A percentile compares a stretch with the other conserved stretches of the same genome.
These are phyloP conservation scores for Aepyceros melampus DNA, from an alignment of 2,113 vertebrate species.

Conservation along the genomic window DNA sequence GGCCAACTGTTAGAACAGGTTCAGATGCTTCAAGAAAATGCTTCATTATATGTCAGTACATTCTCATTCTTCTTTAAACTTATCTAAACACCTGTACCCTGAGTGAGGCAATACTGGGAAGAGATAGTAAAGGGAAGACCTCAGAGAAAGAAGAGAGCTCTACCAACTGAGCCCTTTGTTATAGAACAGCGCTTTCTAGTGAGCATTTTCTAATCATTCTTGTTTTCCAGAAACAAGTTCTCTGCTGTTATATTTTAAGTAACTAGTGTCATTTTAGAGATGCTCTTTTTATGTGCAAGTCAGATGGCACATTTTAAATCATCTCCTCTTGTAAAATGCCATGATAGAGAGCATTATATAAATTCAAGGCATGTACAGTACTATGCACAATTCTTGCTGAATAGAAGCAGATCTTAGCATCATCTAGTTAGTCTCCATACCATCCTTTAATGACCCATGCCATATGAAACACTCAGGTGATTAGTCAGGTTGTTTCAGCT, in stretches of 20 bases:
- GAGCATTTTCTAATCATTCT: constrained; percentile 23
- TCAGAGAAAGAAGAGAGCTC: not conserved
- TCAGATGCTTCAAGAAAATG: not conserved
- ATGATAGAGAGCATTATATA: constrained; percentile 36
- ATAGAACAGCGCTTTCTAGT: not conserved
- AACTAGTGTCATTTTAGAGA: constrained; percentile 51
- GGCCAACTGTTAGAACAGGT: not conserved
- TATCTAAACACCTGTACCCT: not conserved
- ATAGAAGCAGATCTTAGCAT: constrained; percentile 51
- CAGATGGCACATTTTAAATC: constrained; percentile 59
- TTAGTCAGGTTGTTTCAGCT: constrained; percentile 2
- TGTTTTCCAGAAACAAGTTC: constrained; percentile 45
- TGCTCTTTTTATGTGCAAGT: constrained; percentile 65
- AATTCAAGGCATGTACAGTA: constrained; percentile 54
- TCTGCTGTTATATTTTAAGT: constrained; percentile 51
- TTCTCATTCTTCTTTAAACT: constrained; percentile 19
- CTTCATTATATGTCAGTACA: not conserved
- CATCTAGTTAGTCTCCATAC: constrained; percentile 22
- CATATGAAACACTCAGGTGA: not conserved
- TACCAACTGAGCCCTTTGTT: not conserved
- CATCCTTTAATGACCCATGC: constrained; percentile 23
- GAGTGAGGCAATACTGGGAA: not conserved
- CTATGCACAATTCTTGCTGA: constrained; percentile 35
- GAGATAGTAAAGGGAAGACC: not conserved
- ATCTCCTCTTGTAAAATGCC: constrained; percentile 55